These are phyloP conservation scores for Apocrypta bakeri DNA, from an alignment of 1,140 invertebrate genomes.

Conservation along the genomic window DNA sequence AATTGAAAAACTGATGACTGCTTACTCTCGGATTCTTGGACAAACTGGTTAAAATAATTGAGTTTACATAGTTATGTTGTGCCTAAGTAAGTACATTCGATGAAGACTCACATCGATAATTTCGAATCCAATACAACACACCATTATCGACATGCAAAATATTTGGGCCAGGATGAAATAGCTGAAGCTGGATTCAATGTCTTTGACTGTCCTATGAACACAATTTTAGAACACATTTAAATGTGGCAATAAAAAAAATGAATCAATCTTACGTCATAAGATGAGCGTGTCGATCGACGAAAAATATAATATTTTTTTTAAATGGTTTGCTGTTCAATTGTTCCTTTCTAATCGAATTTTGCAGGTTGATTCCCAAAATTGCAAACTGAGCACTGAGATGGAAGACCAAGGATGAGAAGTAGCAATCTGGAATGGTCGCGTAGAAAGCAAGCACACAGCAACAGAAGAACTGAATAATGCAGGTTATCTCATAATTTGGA, in stretches of 20 bases:
- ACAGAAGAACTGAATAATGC: neutral
- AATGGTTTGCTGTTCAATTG: too few species aligned
- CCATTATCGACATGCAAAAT: conserved; percentile 19
- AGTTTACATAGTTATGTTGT: too few species aligned
- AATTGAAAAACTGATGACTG: conserved; percentile 1
- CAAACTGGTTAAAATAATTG: too few species aligned
- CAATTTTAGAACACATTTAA: too few species aligned
- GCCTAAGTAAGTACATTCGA: too few species aligned
- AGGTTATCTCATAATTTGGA: neutral
- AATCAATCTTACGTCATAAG: too few species aligned
- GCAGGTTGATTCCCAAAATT: neutral
- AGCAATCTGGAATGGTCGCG: neutral
- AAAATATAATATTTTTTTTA: too few species aligned
- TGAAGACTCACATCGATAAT: conserved; percentile 10
- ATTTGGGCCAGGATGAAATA: neutral
- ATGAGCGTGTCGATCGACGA: too few species aligned
- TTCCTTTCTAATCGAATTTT: too few species aligned
- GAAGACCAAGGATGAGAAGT: neutral
- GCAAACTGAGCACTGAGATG: neutral
- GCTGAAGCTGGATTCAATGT: neutral
- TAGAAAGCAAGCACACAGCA: neutral
- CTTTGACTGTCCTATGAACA: neutral
- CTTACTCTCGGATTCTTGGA: too few species aligned
- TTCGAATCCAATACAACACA: conserved; percentile 4
- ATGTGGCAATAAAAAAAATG: too few species aligned